Conservation (phyloP, 2,113 vertebrate species). For the Taurulus bubalis region DNA sequence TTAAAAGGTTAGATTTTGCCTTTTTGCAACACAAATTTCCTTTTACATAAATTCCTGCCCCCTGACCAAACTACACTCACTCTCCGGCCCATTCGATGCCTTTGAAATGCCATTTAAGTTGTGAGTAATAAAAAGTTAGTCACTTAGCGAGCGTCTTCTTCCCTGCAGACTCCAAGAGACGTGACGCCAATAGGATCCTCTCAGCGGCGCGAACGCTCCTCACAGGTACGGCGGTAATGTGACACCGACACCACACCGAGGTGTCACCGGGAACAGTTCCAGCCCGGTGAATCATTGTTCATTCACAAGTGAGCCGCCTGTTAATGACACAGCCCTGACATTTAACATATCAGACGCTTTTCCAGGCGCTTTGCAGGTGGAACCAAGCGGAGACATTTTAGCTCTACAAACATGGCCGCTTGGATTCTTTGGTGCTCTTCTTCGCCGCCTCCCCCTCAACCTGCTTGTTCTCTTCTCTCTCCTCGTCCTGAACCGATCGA, state of each 20-base stretch:
- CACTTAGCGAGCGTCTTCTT: background rate
- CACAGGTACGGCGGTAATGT: conserved; percentile 65
- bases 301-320: conserved; percentile 57
- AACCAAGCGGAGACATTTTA: conserved; percentile 55
- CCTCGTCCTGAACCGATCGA: conserved; percentile 70
- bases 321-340: conserved; percentile 62
- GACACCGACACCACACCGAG: conserved; percentile 48
- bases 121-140: conserved; percentile 16
- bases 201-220: conserved; percentile 53
- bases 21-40: background rate
- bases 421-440: conserved; percentile 19
- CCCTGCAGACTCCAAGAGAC: conserved; percentile 33
- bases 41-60: background rate
- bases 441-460: conserved; percentile 40
- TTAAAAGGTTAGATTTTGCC: background rate
- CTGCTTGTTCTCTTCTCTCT: conserved; percentile 73
- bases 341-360: conserved; percentile 66
- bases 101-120: background rate
- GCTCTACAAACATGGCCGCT: conserved; percentile 7
- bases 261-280: conserved; percentile 61
- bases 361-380: conserved; percentile 55
- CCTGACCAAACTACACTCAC: background rate
- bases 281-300: conserved; percentile 57
- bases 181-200: conserved; percentile 52
- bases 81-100: background rate